These are phyloP conservation scores for Canis aureus DNA, from an alignment of 2,113 vertebrate species.

Conservation along the genomic window DNA sequence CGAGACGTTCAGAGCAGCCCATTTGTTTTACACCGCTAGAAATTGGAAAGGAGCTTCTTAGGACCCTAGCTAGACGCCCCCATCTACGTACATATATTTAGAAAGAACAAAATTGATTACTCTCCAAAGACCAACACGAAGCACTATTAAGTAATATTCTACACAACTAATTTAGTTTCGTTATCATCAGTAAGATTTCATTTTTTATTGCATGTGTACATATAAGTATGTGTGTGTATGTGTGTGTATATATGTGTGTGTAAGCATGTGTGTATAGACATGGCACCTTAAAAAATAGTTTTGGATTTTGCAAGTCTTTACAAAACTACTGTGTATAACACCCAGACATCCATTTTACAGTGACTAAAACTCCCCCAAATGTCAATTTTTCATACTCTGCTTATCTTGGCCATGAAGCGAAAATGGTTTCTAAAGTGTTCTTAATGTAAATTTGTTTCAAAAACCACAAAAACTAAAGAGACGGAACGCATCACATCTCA, in stretches of 20 bases:
- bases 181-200: conserved; percentile 58
- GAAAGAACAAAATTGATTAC: not conserved
- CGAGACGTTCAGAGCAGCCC: not conserved
- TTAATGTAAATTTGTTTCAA: not conserved
- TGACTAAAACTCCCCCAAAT: not conserved
- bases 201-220: not conserved
- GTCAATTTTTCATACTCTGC: not conserved
- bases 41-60: not conserved
- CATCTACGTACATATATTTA: not conserved
- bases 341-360: conserved; percentile 75
- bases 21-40: not conserved
- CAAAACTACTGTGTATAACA: conserved; percentile 64
- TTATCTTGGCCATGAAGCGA: conserved; percentile 57
- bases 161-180: conserved; percentile 48
- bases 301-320: conserved; percentile 37
- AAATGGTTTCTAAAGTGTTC: not conserved
- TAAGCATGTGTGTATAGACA: not conserved
- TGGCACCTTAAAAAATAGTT: not conserved
- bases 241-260: not conserved
- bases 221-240: fast-evolving
- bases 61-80: not conserved
- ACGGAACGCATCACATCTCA: not conserved
- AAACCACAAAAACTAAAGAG: conserved; percentile 41
- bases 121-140: not conserved
- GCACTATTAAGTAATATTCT: not conserved